phyloP scores from a whole-genome alignment of 1,140 invertebrate species.

The Anadara kagoshimensis region DNA sequence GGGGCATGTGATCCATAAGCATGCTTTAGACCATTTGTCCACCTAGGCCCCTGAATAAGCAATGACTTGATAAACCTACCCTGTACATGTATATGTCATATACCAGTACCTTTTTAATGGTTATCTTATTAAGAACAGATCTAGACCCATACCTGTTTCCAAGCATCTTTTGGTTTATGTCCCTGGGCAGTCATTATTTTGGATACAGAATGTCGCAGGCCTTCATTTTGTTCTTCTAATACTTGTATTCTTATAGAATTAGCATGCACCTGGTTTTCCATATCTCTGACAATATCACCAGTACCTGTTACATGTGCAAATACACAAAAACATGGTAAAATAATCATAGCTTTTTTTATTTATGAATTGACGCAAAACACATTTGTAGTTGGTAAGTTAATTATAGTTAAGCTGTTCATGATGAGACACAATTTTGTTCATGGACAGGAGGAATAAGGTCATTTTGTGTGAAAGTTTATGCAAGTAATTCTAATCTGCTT shows the following conservation, averaged over 20 bases:
- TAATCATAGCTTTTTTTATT: background rate
- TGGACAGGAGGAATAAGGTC: too few species aligned
- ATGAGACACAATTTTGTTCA: too few species aligned
- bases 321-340: constrained; percentile 18
- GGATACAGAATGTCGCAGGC: constrained; percentile 63
- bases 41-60: too few species aligned
- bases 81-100: too few species aligned
- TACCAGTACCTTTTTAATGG: too few species aligned
- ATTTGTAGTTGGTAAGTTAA: background rate
- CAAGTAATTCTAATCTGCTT: too few species aligned
- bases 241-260: constrained; percentile 68
- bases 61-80: too few species aligned
- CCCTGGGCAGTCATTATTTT: constrained; percentile 47
- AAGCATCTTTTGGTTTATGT: constrained; percentile 13
- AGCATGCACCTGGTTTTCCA: constrained; percentile 71
- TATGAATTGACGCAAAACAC: background rate
- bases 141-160: constrained; percentile 25
- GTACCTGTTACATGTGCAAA: constrained; percentile 66
- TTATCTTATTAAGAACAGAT: too few species aligned
- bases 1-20: too few species aligned
- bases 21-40: too few species aligned
- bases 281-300: constrained; percentile 68
- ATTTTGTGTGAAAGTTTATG: too few species aligned
- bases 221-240: constrained; percentile 69
- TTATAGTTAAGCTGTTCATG: too few species aligned